A percentile compares a stretch with the other conserved stretches of the same genome.
Evolutionary conservation across 2,113 vertebrate species (phyloP).

Genomic region (Murina feae): DNA sequence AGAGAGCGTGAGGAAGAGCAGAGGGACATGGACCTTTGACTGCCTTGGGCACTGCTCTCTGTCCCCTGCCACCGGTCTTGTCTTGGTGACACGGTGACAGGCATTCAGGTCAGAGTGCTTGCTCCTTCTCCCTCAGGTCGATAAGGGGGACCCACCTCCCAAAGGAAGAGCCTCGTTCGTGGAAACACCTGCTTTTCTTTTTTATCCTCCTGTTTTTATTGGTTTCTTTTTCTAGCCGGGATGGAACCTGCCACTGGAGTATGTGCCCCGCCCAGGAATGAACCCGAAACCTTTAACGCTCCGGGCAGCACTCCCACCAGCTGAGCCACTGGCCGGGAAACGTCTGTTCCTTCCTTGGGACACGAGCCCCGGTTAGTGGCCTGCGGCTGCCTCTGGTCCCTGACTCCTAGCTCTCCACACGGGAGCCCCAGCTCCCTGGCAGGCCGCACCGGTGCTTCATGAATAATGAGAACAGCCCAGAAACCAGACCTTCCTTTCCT

Average conservation of each 20-base stretch:
- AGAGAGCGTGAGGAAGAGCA: not conserved
- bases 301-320: not conserved
- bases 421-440: no score
- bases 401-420: not conserved
- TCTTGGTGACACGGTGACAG: not conserved
- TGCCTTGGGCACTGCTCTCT: not conserved
- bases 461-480: conserved; percentile 50
- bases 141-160: not conserved
- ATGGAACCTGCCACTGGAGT: not conserved
- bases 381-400: not conserved
- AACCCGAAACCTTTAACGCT: not conserved
- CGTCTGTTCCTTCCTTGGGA: not conserved
- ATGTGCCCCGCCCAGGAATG: not conserved
- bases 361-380: not conserved
- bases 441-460: conserved; percentile 52
- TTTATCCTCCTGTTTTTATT: not conserved
- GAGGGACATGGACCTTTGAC: not conserved
- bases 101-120: not conserved
- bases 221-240: no score
- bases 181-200: not conserved
- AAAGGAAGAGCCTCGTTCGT: not conserved
- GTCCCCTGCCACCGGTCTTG: not conserved
- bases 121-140: not conserved
- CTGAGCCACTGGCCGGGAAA: not conserved
- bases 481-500: conserved; percentile 62